A percentile compares a stretch with the other conserved stretches of the same genome.
Conservation (phyloP, 2,113 vertebrate species). For the Eleginops maclovinus region DNA sequence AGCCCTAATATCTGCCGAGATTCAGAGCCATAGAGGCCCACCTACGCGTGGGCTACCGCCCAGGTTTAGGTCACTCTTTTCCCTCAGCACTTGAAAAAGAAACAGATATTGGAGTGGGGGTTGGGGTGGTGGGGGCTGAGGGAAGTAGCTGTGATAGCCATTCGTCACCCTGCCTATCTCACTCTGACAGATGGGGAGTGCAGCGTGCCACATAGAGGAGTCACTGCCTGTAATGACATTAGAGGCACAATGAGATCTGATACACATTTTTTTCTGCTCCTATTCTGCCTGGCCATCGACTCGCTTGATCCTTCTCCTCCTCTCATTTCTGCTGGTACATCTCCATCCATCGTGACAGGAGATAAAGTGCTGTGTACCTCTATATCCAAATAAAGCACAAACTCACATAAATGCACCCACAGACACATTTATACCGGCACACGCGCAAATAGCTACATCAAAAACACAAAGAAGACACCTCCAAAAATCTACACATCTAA, state of each 20-base stretch:
- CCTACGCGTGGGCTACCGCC: slow-evolving; percentile 79
- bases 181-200: slow-evolving; percentile 79
- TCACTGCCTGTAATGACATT: slow-evolving; percentile 85
- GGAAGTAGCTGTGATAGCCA: slow-evolving; percentile 77
- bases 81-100: slow-evolving; percentile 58
- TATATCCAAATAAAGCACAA: slow-evolving; percentile 54
- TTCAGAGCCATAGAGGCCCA: slow-evolving; percentile 73
- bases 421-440: slow-evolving; percentile 18
- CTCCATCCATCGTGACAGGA: slow-evolving; percentile 57
- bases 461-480: slow-evolving; percentile 39
- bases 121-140: slow-evolving; percentile 55
- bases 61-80: slow-evolving; percentile 82
- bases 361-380: slow-evolving; percentile 52
- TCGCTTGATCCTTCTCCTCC: slow-evolving; percentile 62
- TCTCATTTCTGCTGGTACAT: slow-evolving; percentile 64
- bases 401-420: slow-evolving; percentile 17
- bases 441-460: background rate
- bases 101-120: slow-evolving; percentile 59
- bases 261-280: slow-evolving; percentile 62
- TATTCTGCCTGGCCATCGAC: slow-evolving; percentile 69
- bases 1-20: slow-evolving; percentile 78
- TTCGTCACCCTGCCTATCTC: slow-evolving; percentile 82
- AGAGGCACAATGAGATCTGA: slow-evolving; percentile 82
- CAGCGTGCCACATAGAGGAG: slow-evolving; percentile 76
- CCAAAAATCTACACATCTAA: slow-evolving; percentile 31